Evolutionary conservation across 2,113 vertebrate genomes (phyloP), one percentile per base, ranked within the genome.

Genomic region (Siniperca chuatsi): DNA sequence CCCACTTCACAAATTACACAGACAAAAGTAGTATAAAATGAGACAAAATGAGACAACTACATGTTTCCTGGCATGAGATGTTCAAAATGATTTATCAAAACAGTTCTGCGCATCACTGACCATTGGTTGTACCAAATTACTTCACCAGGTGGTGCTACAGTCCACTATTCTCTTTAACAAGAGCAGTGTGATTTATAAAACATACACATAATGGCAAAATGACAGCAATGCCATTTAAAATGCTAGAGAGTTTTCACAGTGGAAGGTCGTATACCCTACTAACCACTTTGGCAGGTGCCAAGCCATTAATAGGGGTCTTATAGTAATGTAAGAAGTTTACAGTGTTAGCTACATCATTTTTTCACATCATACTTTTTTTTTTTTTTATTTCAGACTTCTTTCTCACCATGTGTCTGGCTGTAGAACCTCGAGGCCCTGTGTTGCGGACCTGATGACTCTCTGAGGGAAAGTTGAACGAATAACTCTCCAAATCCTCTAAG

Each of bases 381-480:
- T 37, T 71, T 44, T 25, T 16, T 71, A 37, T 18, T 15, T 21
- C 25, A n/a, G 20, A 44, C 8, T 44, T 44, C 96, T 96, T 44
- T 44, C 96, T 96, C 89, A 99, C 98, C 98, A 98, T 97, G 81
- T 99, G 98, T 73, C 94, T 97, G 74, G 97, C 97, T 61, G 95
- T 82, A 87, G 96, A 96, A 8, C 96, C 97, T 18, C 80, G 92
- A 16, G 92, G 94, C 15, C 97, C 98, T 0, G 98, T 98, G 95
- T 96, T 99, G 81, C 96, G 96, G 76, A 99, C 96, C 89, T 98
- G 96, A 75, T 99, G 97, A 78, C 97, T 97, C 90, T 99, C 98
- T 3, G 98, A 99, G 18, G 98, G 97, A 81, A 99, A 99, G 94
- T 96, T 98, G 42, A 98, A 99, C 66, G 96, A 98, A 65, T 97